Base-by-base conservation (phyloP, 2,888 invertebrate genomes). In the Trichopoda pennipes region DNA sequence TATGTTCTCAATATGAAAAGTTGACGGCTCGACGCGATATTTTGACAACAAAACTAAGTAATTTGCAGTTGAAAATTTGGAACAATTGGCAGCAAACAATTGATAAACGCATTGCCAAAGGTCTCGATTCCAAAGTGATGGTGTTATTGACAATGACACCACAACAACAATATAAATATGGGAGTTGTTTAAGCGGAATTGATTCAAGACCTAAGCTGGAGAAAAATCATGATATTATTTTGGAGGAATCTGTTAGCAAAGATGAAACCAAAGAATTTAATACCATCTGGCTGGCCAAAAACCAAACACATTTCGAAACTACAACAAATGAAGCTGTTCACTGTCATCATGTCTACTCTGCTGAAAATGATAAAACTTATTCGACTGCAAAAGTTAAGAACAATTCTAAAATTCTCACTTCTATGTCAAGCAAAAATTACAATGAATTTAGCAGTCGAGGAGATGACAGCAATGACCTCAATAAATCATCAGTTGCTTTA, bases 31-130 rank as follows among this genome's bases (percentile, higher is more conserved):
- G 90, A 28, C 88, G 90, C 55, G 86, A 89, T 69, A 86, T 88
- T 78, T 83, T 89, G 68, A 89, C 88, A 81, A 89, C 89, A 58
- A 90, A 89, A 68, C 88, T 94, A 32, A 89, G 89, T 75, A 89
- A 91, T 72, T 92, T 93, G 86, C 92, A 93, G 86, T 87, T 91
- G 17, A 88, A 92, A 66, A 90, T 93, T 60, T 93, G 92, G 88
- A 88, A 90, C 17, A 90, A 92, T 69, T 94, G 94, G 94, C 90
- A 90, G 49, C 87, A 88, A 35, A 89, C 91, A 68, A 92, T 93
- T 21, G 92, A 92, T 44, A 89, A 89, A 23, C 91, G 92, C 10
- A 92, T 93, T 66, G 90, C 91, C 12, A 89, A 90, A 14, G 90
- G 90, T 32, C 86, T 92, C 12, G 86, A 86, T 12, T 87, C 89